Conservation (phyloP, 2,797 vertebrate species). For the Myripristis jacobus region DNA sequence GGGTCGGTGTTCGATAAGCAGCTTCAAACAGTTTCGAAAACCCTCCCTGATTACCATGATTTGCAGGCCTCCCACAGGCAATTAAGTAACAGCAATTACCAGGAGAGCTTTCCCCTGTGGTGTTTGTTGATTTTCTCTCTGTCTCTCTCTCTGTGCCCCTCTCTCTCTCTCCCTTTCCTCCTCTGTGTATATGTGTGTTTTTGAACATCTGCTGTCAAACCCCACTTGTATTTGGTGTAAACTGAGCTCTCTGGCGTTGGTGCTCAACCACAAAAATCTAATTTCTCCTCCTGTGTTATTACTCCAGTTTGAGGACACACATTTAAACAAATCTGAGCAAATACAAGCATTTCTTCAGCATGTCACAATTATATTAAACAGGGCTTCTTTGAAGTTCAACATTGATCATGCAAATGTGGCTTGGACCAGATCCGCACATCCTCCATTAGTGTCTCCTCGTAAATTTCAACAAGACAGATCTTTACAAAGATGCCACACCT, state of each 20-base stretch:
- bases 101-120: conserved; percentile 46
- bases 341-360: conserved; percentile 22
- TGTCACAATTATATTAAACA: conserved; percentile 34
- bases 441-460: background rate
- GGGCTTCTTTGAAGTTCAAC: conserved; percentile 33
- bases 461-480: conserved; percentile 21
- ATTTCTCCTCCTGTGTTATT: conserved; percentile 62
- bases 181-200: conserved; percentile 12
- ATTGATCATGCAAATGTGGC: conserved; percentile 10
- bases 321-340: conserved; percentile 31
- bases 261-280: conserved; percentile 63
- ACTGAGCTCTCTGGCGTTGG: conserved; percentile 39
- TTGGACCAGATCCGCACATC: conserved; percentile 17
- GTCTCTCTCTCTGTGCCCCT: conserved; percentile 21
- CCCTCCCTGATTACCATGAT: conserved; percentile 3
- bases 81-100: conserved; percentile 66
- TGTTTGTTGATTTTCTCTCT: conserved; percentile 27
- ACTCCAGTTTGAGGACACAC: conserved; percentile 22
- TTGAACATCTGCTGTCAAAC: conserved; percentile 64
- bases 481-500: background rate
- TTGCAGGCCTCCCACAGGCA: conserved; percentile 54
- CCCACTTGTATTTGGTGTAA: conserved; percentile 38
- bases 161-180: background rate
- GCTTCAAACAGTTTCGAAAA: conserved; percentile 37
- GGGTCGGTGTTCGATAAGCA: background rate